A percentile compares a stretch with the other conserved stretches of the same genome.
Conservation (phyloP, 2,113 vertebrate genomes). For the Muscicapa adusta region DNA sequence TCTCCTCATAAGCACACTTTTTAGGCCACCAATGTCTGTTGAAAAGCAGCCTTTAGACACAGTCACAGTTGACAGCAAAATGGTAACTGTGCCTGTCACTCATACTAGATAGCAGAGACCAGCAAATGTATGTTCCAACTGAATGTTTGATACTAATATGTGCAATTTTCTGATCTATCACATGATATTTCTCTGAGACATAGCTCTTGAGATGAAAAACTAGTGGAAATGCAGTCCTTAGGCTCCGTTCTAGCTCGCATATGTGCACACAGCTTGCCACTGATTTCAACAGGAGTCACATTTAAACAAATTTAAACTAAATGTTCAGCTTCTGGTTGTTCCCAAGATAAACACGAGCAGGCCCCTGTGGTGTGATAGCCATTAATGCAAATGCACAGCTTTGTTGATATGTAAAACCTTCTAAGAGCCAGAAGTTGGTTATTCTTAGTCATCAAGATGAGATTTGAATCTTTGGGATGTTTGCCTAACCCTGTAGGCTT, state of each 20-base stretch:
- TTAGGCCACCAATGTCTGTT: neutral
- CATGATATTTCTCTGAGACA: neutral
- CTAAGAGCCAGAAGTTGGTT: constrained; percentile 57
- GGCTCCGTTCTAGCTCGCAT: constrained; percentile 25
- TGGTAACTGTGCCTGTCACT: neutral
- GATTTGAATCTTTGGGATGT: constrained; percentile 59
- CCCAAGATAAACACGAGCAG: constrained; percentile 60
- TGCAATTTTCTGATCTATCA: neutral
- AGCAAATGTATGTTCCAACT: neutral
- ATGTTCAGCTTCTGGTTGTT: constrained; percentile 60
- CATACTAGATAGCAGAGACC: neutral
- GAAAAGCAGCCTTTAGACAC: neutral
- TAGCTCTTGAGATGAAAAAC: constrained; percentile 21
- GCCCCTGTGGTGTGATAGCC: constrained; percentile 60
- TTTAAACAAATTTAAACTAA: constrained; percentile 62
- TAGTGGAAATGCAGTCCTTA: constrained; percentile 26
- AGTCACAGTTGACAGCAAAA: neutral
- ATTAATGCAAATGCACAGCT: constrained; percentile 59
- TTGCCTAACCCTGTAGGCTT: constrained; percentile 59
- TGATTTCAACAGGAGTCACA: constrained; percentile 52
- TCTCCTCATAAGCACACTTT: neutral
- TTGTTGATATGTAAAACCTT: constrained; percentile 63
- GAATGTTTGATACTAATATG: neutral
- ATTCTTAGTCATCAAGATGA: constrained; percentile 64
- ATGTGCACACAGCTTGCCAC: constrained; percentile 63